Conservation (phyloP, 1,140 invertebrate genomes). For the Aphidius gifuensis region DNA sequence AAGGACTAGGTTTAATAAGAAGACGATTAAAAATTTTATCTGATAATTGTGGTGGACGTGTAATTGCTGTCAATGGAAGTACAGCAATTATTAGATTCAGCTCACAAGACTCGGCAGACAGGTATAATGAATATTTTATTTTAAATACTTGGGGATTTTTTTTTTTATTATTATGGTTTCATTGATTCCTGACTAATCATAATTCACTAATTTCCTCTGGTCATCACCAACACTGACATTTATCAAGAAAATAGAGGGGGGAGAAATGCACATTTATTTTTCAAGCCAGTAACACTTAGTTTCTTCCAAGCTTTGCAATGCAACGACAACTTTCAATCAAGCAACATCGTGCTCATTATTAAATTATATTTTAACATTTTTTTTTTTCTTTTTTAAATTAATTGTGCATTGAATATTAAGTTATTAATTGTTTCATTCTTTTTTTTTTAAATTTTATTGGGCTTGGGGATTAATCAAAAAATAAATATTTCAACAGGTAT, state of each 20-base stretch:
- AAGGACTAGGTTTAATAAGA: conserved; percentile 51
- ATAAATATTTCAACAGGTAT: too few species aligned
- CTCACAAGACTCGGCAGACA: conserved; percentile 66
- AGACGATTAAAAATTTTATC: conserved; percentile 68
- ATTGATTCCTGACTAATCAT: too few species aligned
- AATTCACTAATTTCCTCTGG: neutral
- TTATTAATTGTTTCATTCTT: too few species aligned
- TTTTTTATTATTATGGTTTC: neutral
- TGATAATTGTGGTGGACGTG: conserved; percentile 78
- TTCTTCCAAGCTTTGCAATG: neutral
- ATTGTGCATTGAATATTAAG: too few species aligned
- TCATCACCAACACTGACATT: conserved; percentile 5
- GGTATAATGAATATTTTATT: conserved; percentile 56
- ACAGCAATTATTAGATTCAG: conserved; percentile 71
- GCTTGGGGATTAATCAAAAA: too few species aligned
- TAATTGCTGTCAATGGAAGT: conserved; percentile 62
- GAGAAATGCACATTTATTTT: conserved; percentile 32
- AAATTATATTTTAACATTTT: too few species aligned
- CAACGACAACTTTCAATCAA: conserved; percentile 9
- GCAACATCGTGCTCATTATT: neutral
- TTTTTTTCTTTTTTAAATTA: too few species aligned
- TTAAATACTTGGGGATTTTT: neutral
- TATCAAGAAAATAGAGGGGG: conserved; percentile 15
- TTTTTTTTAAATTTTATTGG: too few species aligned
- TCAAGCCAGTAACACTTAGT: neutral